Percentiles rank a stretch among this genome's conserved stretches.
phyloP scores from a whole-genome alignment of 2,888 invertebrate genomes.

The Himalopsyche kuldschensis region DNA sequence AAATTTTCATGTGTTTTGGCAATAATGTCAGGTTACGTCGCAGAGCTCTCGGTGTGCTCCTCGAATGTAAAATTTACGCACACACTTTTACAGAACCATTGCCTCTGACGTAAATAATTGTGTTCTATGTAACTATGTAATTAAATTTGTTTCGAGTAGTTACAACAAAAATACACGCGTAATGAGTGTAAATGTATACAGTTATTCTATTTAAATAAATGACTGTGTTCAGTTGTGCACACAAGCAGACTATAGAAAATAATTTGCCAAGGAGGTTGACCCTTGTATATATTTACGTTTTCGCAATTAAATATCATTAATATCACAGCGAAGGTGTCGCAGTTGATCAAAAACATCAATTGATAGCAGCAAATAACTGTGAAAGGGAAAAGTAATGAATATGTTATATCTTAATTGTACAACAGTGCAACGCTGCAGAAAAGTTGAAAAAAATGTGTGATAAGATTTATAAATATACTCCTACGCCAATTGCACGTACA shows the following conservation, averaged over 20 bases:
- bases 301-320: not conserved
- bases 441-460: not conserved
- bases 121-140: constrained; percentile 32
- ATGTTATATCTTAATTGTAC: not conserved
- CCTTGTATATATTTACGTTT: not conserved
- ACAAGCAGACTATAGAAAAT: not conserved
- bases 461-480: too few relatives aligned
- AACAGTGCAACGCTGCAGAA: not conserved
- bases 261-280: not conserved
- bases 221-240: not conserved
- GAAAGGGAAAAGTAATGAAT: not conserved
- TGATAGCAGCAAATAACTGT: not conserved
- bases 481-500: too few relatives aligned
- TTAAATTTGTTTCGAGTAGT: constrained; percentile 36
- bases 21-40: not conserved
- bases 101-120: constrained; percentile 29
- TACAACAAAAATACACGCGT: constrained; percentile 31
- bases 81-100: constrained; percentile 11
- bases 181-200: constrained; percentile 9
- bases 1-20: too few relatives aligned
- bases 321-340: not conserved
- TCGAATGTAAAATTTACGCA: not conserved
- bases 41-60: not conserved
- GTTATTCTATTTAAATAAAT: constrained; percentile 5
- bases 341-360: not conserved